Evolutionary conservation across 2,888 invertebrate genomes (phyloP).

Genomic region (Drosophila cognata): DNA sequence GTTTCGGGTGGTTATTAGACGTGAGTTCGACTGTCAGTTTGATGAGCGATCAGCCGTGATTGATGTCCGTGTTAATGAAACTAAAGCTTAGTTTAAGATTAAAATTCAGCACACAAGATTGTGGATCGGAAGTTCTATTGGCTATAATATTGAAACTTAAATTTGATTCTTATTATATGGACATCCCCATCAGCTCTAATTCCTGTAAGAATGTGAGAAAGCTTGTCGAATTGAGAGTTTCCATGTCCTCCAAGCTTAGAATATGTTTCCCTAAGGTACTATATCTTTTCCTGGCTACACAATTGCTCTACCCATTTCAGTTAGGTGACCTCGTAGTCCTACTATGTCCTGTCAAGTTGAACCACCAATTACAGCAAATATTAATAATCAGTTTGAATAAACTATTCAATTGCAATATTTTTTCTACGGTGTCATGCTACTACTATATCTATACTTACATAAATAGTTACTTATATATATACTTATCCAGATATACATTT

Average conservation of each 20-base stretch:
- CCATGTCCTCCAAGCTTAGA: background rate
- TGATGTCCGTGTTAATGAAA: constrained; percentile 2
- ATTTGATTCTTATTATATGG: background rate
- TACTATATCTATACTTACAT: background rate
- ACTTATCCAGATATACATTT: too few species aligned
- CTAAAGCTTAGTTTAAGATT: background rate
- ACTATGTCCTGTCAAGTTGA: too few species aligned
- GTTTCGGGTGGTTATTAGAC: constrained; percentile 42
- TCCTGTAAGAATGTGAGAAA: background rate
- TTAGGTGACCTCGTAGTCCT: too few species aligned
- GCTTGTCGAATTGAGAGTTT: background rate
- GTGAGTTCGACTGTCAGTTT: constrained; percentile 34
- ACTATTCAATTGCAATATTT: too few species aligned
- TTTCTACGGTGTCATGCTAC: too few species aligned
- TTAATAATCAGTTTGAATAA: too few species aligned
- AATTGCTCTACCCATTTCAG: background rate
- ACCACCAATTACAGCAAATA: too few species aligned
- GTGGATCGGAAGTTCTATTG: background rate
- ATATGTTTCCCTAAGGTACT: background rate
- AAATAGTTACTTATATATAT: background rate
- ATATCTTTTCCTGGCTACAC: background rate
- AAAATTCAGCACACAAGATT: constrained; percentile 3
- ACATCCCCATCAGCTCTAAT: background rate
- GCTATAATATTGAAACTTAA: background rate
- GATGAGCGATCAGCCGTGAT: constrained; percentile 37